Conservation (phyloP, 2,888 invertebrate genomes). For the Omphaloscelis lunosa region DNA sequence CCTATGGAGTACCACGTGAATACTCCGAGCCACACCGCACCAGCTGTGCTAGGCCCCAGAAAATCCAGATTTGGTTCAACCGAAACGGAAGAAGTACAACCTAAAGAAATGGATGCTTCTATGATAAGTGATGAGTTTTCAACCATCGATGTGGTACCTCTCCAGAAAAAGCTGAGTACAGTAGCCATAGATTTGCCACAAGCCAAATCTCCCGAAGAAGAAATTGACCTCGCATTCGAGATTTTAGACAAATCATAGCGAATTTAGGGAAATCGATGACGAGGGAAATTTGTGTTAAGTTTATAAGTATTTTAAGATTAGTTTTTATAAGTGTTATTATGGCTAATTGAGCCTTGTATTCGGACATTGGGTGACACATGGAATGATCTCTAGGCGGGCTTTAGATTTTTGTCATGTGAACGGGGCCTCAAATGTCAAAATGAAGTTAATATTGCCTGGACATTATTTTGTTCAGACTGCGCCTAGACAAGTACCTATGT, state of each 20-base stretch:
- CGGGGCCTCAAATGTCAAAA: not conserved
- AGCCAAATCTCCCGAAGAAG: slow-evolving; percentile 81
- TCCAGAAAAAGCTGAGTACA: slow-evolving; percentile 52
- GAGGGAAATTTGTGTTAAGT: not conserved
- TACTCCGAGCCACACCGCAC: slow-evolving; percentile 56
- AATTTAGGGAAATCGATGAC: not conserved
- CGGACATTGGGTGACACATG: slow-evolving; percentile 9
- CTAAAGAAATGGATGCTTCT: slow-evolving; percentile 29
- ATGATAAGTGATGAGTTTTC: slow-evolving; percentile 11
- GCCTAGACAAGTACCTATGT: slow-evolving; percentile 10
- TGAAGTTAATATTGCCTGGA: not conserved
- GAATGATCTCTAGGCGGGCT: slow-evolving; percentile 7
- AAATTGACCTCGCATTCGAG: slow-evolving; percentile 87
- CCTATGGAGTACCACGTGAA: slow-evolving; percentile 81
- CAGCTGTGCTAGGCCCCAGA: slow-evolving; percentile 50
- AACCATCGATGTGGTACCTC: slow-evolving; percentile 34
- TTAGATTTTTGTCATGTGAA: not conserved
- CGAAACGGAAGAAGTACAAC: slow-evolving; percentile 11
- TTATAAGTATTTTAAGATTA: slow-evolving; percentile 16
- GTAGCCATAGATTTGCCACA: slow-evolving; percentile 21
- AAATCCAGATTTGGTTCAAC: slow-evolving; percentile 45
- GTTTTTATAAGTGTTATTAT: slow-evolving; percentile 16
- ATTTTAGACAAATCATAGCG: slow-evolving; percentile 83
- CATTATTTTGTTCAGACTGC: slow-evolving; percentile 8
- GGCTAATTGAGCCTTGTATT: slow-evolving; percentile 3